Percentiles rank a stretch among this genome's conserved stretches.
These are phyloP conservation scores for Scartelaos histophorus DNA, from an alignment of 2,113 vertebrate species.

Conservation along the genomic window DNA sequence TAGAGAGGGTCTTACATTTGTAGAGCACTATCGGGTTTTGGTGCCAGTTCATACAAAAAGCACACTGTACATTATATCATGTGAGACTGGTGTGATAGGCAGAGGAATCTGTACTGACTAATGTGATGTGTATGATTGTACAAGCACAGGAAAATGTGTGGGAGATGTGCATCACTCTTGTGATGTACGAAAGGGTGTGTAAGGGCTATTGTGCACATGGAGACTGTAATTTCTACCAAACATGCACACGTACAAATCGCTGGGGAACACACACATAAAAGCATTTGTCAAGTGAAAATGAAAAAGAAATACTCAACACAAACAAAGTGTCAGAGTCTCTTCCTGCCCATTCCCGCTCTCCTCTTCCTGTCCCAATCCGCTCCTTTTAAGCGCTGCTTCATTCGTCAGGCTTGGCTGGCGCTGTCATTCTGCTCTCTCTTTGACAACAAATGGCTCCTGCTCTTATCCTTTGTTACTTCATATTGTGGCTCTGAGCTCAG, in stretches of 20 bases:
- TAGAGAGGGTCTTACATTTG: neutral
- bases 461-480: constrained; percentile 13
- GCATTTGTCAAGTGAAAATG: constrained; percentile 8
- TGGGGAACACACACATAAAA: constrained; percentile 3
- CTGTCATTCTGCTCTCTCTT: constrained; percentile 47
- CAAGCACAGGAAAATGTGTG: neutral
- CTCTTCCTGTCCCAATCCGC: constrained; percentile 3
- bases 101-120: neutral
- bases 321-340: constrained; percentile 6
- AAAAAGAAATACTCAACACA: constrained; percentile 6
- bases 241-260: constrained; percentile 8
- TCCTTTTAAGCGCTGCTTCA: constrained; percentile 31
- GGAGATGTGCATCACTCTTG: constrained; percentile 6
- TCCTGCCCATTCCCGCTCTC: constrained; percentile 9
- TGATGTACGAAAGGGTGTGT: neutral
- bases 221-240: neutral
- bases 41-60: neutral
- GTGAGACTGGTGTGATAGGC: neutral
- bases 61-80: neutral
- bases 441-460: constrained; percentile 39
- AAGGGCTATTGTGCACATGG: constrained; percentile 9
- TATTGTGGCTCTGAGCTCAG: constrained; percentile 7
- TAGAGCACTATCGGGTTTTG: neutral
- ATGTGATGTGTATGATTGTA: neutral
- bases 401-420: constrained; percentile 30